These are phyloP conservation scores for Littorina saxatilis DNA, from an alignment of 1,140 invertebrate species.

Conservation along the genomic window DNA sequence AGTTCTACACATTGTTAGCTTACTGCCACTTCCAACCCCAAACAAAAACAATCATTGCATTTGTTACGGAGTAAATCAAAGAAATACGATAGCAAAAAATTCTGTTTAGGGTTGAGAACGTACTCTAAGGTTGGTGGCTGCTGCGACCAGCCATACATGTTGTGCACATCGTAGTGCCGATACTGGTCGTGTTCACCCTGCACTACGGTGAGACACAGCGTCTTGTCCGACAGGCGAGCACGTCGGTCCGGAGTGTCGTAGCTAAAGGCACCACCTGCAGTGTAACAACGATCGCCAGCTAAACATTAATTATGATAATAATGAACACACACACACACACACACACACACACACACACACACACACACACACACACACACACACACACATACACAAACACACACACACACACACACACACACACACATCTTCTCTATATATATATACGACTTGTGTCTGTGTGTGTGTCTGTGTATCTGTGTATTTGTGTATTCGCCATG, in stretches of 20 bases:
- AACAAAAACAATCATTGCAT: not conserved
- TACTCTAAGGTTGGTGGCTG: too few relatives aligned
- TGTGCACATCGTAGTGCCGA: constrained; percentile 70
- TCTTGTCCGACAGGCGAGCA: constrained; percentile 57
- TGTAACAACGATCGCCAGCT: too few relatives aligned
- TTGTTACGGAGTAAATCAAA: too few relatives aligned
- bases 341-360: constrained; percentile 11
- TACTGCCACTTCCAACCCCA: not conserved
- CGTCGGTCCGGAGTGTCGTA: constrained; percentile 50
- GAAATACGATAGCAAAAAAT: too few relatives aligned
- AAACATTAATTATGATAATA: too few relatives aligned
- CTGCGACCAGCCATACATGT: constrained; percentile 72
- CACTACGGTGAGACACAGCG: constrained; percentile 58
- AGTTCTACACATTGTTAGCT: too few relatives aligned
- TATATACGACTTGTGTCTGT: too few relatives aligned
- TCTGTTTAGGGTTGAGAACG: too few relatives aligned
- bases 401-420: constrained; percentile 24
- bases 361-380: constrained; percentile 25
- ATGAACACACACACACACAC: too few relatives aligned
- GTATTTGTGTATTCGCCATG: too few relatives aligned
- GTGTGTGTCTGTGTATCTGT: too few relatives aligned
- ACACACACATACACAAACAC: too few relatives aligned
- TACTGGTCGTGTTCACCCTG: constrained; percentile 56
- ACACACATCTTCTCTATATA: not conserved
- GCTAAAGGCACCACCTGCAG: constrained; percentile 61